Evolutionary conservation across 2,113 vertebrate genomes (phyloP).

Genomic region (Myxocyprinus asiaticus): DNA sequence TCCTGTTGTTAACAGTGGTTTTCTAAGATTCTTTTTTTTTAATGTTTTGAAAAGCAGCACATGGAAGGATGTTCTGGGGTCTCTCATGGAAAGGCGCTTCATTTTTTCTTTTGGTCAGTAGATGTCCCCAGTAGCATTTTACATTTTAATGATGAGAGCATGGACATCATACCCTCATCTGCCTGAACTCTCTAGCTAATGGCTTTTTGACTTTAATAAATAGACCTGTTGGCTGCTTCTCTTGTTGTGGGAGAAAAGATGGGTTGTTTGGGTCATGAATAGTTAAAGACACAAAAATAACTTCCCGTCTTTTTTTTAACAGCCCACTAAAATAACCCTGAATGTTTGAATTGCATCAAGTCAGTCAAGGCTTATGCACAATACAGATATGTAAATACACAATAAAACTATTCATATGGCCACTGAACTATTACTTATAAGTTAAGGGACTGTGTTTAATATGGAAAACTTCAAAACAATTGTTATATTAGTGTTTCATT

Average conservation of each 20-base stretch:
- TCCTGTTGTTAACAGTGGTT: too few relatives aligned
- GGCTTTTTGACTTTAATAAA: slow-evolving; percentile 19
- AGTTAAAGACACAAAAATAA: not conserved
- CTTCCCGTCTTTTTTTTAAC: not conserved
- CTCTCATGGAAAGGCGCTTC: not conserved
- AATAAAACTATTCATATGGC: too few relatives aligned
- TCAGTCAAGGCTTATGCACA: not conserved
- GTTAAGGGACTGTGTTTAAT: too few relatives aligned
- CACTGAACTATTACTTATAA: too few relatives aligned
- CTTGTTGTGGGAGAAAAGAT: slow-evolving; percentile 10
- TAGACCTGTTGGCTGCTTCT: slow-evolving; percentile 41
- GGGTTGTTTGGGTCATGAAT: not conserved
- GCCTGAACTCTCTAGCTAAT: not conserved
- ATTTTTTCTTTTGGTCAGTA: slow-evolving; percentile 36
- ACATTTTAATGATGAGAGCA: not conserved
- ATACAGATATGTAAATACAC: not conserved
- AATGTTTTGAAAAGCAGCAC: not conserved
- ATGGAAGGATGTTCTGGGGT: not conserved
- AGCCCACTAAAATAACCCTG: not conserved
- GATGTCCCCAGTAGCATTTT: slow-evolving; percentile 50
- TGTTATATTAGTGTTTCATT: too few relatives aligned
- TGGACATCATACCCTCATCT: too few relatives aligned
- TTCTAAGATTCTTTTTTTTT: not conserved
- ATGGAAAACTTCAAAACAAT: too few relatives aligned
- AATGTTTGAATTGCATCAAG: slow-evolving; percentile 1